Evolutionary conservation across 1,140 invertebrate genomes (phyloP).

Genomic region (Lamellibrachia luymesi): DNA sequence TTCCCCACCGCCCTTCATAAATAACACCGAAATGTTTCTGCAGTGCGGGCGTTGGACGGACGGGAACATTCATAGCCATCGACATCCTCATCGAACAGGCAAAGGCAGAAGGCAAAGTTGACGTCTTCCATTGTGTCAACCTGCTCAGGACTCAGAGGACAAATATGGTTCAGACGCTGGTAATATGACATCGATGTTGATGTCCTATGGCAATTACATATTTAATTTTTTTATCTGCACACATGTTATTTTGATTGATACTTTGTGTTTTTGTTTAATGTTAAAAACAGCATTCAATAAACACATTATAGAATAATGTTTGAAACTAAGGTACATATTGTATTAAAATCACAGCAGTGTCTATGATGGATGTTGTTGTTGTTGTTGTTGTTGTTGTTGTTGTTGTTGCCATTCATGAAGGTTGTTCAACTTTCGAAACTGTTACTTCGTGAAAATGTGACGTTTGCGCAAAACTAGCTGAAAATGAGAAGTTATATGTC

Average conservation of each 20-base stretch:
- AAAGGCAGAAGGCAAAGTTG: constrained; percentile 19
- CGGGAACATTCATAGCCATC: constrained; percentile 87
- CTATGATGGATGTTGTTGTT: too few relatives aligned
- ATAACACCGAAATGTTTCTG: constrained; percentile 31
- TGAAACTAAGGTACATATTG: too few relatives aligned
- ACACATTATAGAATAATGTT: not conserved
- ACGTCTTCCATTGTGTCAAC: constrained; percentile 18
- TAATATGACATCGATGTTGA: not conserved
- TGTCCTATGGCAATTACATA: not conserved
- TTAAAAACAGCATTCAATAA: too few relatives aligned
- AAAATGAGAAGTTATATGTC: too few relatives aligned
- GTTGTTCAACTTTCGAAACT: too few relatives aligned
- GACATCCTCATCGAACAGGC: constrained; percentile 86
- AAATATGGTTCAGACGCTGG: constrained; percentile 19
- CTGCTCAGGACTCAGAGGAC: too few relatives aligned
- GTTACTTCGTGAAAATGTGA: too few relatives aligned
- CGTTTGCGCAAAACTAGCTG: too few relatives aligned
- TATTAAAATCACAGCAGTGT: too few relatives aligned
- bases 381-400: too few relatives aligned
- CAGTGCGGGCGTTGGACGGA: constrained; percentile 90
- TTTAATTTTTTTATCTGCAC: not conserved
- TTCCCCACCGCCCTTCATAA: not conserved
- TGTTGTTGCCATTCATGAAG: too few relatives aligned
- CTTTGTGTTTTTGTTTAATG: too few relatives aligned
- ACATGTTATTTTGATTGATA: not conserved